A percentile compares a stretch with the other conserved stretches of the same genome.
phyloP scores from a whole-genome alignment of 1,140 invertebrate genomes.

The Conopomorpha cramerella region DNA sequence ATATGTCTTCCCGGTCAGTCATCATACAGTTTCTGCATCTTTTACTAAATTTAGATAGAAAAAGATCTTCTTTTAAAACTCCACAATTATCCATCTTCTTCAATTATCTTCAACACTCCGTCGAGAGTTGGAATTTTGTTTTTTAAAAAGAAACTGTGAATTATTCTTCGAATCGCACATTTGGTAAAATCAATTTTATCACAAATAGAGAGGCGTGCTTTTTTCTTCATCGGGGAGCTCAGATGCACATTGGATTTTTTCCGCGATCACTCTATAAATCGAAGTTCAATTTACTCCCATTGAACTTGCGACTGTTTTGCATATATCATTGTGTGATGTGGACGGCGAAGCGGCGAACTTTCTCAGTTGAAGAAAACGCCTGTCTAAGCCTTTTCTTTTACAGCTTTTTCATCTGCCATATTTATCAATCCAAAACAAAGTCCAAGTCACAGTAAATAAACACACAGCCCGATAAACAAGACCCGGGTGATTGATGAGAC shows the following conservation, averaged over 20 bases:
- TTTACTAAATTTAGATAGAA: slow-evolving; percentile 1
- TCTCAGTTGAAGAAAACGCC: slow-evolving; percentile 1
- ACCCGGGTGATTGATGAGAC: not conserved
- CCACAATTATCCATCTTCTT: slow-evolving; percentile 1
- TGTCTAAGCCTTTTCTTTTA: not conserved
- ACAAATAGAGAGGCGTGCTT: not conserved
- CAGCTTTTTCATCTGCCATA: not conserved
- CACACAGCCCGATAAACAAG: not conserved
- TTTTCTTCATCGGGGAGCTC: not conserved
- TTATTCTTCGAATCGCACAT: not conserved
- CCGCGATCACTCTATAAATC: not conserved
- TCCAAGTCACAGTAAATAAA: not conserved
- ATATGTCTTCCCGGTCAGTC: slow-evolving; percentile 7
- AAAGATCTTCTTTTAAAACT: not conserved
- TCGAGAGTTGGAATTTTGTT: not conserved
- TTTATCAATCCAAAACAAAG: not conserved
- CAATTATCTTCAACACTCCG: not conserved
- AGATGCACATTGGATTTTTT: not conserved
- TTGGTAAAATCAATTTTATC: not conserved
- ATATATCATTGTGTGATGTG: slow-evolving; percentile 1
- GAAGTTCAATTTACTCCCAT: slow-evolving; percentile 1
- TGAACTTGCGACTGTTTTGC: not conserved
- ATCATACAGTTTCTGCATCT: slow-evolving; percentile 1
- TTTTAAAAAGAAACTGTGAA: not conserved
- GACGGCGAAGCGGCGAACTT: not conserved